Evolutionary conservation across 2,888 invertebrate species (phyloP).

Genomic region (Pammene aurita): DNA sequence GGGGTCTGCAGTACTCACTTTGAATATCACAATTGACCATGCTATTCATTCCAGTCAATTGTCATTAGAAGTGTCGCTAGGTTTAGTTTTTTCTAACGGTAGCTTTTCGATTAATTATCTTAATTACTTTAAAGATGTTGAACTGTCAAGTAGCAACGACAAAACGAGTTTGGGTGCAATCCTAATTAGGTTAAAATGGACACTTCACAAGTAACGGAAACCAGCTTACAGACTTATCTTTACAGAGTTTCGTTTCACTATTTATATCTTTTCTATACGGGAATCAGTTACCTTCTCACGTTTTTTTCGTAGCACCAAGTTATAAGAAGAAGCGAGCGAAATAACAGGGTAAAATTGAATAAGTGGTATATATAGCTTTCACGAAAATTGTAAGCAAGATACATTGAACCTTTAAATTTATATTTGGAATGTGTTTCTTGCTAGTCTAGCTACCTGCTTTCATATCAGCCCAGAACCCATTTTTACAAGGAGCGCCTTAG

Average conservation of each 20-base stretch:
- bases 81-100: background rate
- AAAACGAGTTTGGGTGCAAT: constrained; percentile 31
- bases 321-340: constrained; percentile 11
- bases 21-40: no score
- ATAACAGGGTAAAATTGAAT: no score
- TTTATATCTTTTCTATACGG: constrained; percentile 32
- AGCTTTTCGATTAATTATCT: constrained; percentile 6
- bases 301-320: constrained; percentile 7
- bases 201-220: constrained; percentile 36
- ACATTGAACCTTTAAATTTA: no score
- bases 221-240: constrained; percentile 31
- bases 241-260: constrained; percentile 29
- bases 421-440: no score
- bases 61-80: background rate
- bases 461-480: no score
- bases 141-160: constrained; percentile 20
- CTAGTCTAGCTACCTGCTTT: no score
- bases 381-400: no score
- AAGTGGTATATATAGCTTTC: no score
- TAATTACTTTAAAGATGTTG: background rate
- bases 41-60: background rate
- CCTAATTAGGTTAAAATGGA: constrained; percentile 30
- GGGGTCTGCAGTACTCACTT: no score
- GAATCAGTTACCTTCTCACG: constrained; percentile 37
- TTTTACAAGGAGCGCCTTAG: no score